phyloP scores from a whole-genome alignment of 2,113 vertebrate species.

The Aptenodytes patagonicus region DNA sequence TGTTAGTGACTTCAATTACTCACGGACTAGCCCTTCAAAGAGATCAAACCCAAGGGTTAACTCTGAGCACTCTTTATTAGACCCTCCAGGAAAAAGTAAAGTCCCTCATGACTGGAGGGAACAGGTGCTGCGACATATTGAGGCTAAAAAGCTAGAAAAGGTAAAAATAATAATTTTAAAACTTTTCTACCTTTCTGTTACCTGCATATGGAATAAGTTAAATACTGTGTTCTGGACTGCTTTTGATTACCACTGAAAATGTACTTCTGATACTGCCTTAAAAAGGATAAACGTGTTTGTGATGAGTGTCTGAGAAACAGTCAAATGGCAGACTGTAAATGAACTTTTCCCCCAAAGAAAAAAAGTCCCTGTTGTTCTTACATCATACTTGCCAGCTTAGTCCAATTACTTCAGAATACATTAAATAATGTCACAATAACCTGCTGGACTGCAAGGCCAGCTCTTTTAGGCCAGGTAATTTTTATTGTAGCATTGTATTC shows the following conservation, averaged over 20 bases:
- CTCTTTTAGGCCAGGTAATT: neutral
- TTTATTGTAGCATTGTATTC: neutral
- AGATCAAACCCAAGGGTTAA: constrained; percentile 86
- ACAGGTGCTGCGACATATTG: constrained; percentile 96
- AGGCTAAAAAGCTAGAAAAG: constrained; percentile 98
- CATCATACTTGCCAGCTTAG: neutral
- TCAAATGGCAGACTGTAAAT: neutral
- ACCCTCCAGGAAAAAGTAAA: constrained; percentile 81
- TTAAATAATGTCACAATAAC: neutral
- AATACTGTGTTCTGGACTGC: neutral
- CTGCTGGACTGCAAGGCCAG: neutral
- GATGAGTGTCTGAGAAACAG: neutral
- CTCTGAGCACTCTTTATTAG: constrained; percentile 92
- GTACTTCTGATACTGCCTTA: neutral
- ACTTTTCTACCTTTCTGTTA: neutral
- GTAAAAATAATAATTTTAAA: constrained; percentile 69
- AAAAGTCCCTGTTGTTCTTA: neutral
- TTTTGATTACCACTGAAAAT: neutral
- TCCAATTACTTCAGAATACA: neutral
- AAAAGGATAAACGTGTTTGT: neutral
- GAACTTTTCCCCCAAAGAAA: neutral
- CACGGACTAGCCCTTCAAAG: constrained; percentile 90
- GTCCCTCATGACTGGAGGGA: constrained; percentile 95
- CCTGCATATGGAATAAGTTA: neutral
- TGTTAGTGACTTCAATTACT: constrained; percentile 94